Evolutionary conservation across 2,797 vertebrate species (phyloP).

Genomic region (Myiotriccus ornatus): DNA sequence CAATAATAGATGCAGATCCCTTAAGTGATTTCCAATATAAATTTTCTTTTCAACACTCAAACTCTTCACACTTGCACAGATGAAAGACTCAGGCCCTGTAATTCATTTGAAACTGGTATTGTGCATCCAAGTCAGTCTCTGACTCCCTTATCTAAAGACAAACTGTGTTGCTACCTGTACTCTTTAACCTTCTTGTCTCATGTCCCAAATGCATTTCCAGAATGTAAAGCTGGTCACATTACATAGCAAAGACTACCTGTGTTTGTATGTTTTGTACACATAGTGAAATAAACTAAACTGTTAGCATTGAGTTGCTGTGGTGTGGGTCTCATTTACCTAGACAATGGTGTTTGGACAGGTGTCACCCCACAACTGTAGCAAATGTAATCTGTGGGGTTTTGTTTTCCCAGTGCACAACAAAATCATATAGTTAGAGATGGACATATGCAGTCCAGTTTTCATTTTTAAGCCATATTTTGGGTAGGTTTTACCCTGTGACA

Average conservation of each 20-base stretch:
- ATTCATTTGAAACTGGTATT: not conserved
- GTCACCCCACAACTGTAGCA: not conserved
- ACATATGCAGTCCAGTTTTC: not conserved
- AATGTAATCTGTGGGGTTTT: not conserved
- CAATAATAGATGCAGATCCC: not conserved
- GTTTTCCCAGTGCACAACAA: not conserved
- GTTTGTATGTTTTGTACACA: not conserved
- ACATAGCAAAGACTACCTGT: not conserved
- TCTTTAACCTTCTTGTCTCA: not conserved
- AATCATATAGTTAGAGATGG: not conserved
- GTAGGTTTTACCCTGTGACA: not conserved
- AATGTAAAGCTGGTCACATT: not conserved
- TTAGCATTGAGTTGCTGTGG: fast-evolving
- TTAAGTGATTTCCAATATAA: not conserved
- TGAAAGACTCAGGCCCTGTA: not conserved
- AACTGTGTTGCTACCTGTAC: not conserved
- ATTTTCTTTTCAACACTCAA: not conserved
- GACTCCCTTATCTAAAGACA: not conserved
- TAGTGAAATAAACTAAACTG: not conserved
- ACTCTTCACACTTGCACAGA: not conserved
- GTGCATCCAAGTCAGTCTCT: not conserved
- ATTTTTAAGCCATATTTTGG: not conserved
- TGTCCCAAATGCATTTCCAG: not conserved
- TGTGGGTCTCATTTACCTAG: not conserved
- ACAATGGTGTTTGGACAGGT: not conserved